Percentiles rank a stretch among this genome's conserved stretches.
Evolutionary conservation across 2,888 invertebrate species (phyloP).

Genomic region (Automeris io): DNA sequence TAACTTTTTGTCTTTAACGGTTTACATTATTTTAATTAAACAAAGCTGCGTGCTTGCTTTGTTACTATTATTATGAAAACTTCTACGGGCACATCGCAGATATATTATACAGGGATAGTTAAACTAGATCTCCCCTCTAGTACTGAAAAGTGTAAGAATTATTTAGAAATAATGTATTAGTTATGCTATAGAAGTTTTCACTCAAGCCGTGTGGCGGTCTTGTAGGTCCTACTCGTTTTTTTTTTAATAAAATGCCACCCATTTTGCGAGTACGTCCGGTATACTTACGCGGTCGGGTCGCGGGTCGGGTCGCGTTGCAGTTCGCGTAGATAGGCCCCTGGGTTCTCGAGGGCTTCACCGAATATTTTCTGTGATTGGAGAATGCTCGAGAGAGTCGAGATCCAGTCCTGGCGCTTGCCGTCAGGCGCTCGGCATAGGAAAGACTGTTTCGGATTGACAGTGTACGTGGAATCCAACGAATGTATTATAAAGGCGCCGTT

Average conservation of each 20-base stretch:
- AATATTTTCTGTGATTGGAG: slow-evolving; percentile 96
- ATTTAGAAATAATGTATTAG: no score
- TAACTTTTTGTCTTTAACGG: no score
- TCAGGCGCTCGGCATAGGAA: slow-evolving; percentile 88
- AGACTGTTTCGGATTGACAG: slow-evolving; percentile 83
- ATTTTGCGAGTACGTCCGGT: slow-evolving; percentile 2
- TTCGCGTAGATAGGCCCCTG: slow-evolving; percentile 78
- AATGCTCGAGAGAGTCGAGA: slow-evolving; percentile 88
- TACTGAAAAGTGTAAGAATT: no score
- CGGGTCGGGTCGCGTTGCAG: slow-evolving; percentile 44
- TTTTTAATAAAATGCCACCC: background rate
- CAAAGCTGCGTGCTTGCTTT: slow-evolving; percentile 1
- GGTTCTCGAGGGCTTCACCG: slow-evolving; percentile 96
- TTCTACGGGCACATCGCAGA: no score
- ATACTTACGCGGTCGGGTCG: slow-evolving; percentile 59
- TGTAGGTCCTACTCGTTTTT: no score
- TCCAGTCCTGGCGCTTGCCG: slow-evolving; percentile 89
- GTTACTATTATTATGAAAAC: no score
- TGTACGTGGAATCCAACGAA: slow-evolving; percentile 91
- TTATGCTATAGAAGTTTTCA: no score
- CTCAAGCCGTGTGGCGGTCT: no score
- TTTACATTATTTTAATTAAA: no score
- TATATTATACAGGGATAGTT: no score
- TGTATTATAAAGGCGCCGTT: slow-evolving; percentile 58
- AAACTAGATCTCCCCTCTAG: no score